Base-by-base conservation (phyloP, 2,888 invertebrate genomes). In the Lasioglossum vierecki region DNA sequence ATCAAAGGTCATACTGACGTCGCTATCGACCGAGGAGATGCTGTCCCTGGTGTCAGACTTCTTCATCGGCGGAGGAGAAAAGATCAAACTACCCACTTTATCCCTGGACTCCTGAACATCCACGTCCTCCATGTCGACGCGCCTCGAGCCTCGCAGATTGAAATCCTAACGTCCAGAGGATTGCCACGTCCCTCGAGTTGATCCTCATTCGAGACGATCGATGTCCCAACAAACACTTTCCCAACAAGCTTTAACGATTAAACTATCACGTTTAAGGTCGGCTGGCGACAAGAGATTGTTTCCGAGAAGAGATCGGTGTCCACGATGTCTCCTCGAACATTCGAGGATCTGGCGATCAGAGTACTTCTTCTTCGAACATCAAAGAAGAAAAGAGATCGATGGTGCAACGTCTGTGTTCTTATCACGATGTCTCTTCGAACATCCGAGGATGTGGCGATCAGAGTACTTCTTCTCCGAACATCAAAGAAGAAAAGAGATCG, bases 1-100 rank as follows among this genome's bases (percentile, higher is more conserved):
- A 88, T 96, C 96, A 91, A 96, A 96, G 2, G 96, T 96, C 53
- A 96, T 92, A 68, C 96, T 96, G 6, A 96, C 95, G 88, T 96
- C 96, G 90, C 96, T 96, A 93, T 96, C 96, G 82, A 96, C 96
- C 22, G 96, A 96, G 5, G 96, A 96, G 77, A 96, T 96, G 86
- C 96, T 96, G 92, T 96, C 96, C 68, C 96, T 95, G 39, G 96
- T 96, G 89, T 96, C 96, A 79, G 96, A 95, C 85, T 96, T 95
- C 89, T 96, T 96, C 94, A 96, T 95, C 49, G 95, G 95, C 1
- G 95, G 95, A 60, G 95, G 95, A 15, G 93, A 93, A 66, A 95
- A 94, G n/a, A 93, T 89, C 80, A 95, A 88, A 44, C 91, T 94
- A 49, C 94, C 94, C 22, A 94, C 91, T 84, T 95, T 93, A 76